Evolutionary conservation across 2,113 vertebrate genomes (phyloP), one percentile per base, ranked within the genome.

Genomic region (Naja naja): DNA sequence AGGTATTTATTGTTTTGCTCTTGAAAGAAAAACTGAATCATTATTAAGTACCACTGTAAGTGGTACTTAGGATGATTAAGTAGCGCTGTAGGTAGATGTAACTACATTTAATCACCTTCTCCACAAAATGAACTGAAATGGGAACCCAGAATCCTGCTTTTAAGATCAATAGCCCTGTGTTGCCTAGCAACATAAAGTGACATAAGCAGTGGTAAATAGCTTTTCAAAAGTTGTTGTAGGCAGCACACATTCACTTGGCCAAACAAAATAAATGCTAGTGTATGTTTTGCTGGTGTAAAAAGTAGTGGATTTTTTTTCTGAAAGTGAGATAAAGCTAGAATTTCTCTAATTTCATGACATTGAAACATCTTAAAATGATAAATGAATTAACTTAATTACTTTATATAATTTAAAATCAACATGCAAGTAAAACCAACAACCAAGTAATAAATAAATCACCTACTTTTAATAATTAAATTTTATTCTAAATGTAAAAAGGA

Each of bases 141-240:
- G 55, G 27, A 49, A 2, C 55, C 45, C 27, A 89, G 49, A 86
- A 39, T 52, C 22, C 47, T 86, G 20, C 54, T 93, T 90, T 39
- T 58, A 90, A 85, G 47, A 93, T 86, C 69, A 81, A 89, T 89
- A 85, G 22, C 7, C 43, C 30, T 52, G 43, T 47, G 92, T 92
- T 92, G 92, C 92, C 69, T 89, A 64, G 88, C 88, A 92, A 89
- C 88, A 85, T 43, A 58, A 85, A 89, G 30, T 55, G 69, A 20
- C 14, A 55, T 22, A 47, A 85, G 64, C 47, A 85, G 56, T 27
- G 56, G 23, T 34, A 89, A 89, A 87, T n/a, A 47, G 92, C 39
- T 89, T 92, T 81, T 85, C 20, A 49, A 54, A 89, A 89, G 85
- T 47, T 85, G 60, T 89, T 23, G 5, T 14, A 25, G n/a, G 56